A percentile compares a stretch with the other conserved stretches of the same genome.
These are phyloP conservation scores for Bradypodion pumilum DNA, from an alignment of 2,797 vertebrate genomes.

Conservation along the genomic window DNA sequence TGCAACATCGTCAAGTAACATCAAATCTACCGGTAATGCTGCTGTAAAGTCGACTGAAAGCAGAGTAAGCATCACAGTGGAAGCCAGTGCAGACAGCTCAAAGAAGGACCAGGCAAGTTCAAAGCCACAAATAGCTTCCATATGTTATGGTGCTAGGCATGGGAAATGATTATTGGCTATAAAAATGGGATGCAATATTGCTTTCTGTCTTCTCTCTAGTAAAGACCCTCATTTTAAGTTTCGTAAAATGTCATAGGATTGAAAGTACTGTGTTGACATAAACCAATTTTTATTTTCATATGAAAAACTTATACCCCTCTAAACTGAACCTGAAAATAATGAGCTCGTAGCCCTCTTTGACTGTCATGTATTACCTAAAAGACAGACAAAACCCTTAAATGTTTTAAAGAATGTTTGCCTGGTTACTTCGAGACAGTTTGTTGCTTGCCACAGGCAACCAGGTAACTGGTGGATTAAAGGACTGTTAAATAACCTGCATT, in stretches of 20 bases:
- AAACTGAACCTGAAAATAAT: neutral
- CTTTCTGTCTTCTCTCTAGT: neutral
- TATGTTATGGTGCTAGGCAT: constrained; percentile 37
- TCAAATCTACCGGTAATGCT: constrained; percentile 76
- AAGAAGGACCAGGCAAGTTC: constrained; percentile 94
- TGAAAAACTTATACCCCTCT: neutral
- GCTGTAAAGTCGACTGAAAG: constrained; percentile 77
- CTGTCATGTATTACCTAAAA: neutral
- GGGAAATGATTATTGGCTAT: neutral
- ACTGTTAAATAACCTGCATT: neutral
- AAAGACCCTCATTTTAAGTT: neutral
- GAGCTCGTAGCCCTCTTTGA: neutral
- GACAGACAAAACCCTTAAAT: neutral
- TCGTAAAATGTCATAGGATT: neutral
- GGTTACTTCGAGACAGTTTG: neutral
- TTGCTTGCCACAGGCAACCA: neutral
- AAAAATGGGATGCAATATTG: neutral
- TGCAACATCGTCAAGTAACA: constrained; percentile 84
- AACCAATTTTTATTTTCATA: neutral
- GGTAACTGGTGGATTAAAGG: neutral
- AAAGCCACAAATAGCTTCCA: constrained; percentile 51
- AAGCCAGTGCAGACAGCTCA: constrained; percentile 91
- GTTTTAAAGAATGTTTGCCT: neutral
- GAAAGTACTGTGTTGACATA: neutral
- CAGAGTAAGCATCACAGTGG: constrained; percentile 80